These are phyloP conservation scores for Plecotus auritus DNA, from an alignment of 2,113 vertebrate genomes.

Conservation along the genomic window DNA sequence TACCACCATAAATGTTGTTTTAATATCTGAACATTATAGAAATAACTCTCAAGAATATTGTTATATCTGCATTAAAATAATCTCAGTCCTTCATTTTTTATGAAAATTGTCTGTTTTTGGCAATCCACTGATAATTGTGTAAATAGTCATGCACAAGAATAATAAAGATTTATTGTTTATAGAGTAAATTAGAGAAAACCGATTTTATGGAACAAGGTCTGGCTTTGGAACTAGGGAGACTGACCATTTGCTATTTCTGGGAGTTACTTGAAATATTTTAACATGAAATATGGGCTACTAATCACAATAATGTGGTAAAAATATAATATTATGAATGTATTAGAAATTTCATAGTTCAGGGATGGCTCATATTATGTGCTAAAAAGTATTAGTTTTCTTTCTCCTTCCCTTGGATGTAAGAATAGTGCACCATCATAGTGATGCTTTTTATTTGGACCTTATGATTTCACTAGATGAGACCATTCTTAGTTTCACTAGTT, in stretches of 20 bases:
- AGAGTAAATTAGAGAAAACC: neutral
- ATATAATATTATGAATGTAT: neutral
- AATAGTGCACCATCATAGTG: neutral
- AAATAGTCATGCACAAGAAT: neutral
- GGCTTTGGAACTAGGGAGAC: neutral
- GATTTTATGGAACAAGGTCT: neutral
- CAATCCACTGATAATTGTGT: neutral
- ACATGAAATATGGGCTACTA: neutral
- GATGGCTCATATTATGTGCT: neutral
- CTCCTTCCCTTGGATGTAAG: neutral
- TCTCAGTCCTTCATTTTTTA: neutral
- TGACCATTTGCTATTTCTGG: neutral
- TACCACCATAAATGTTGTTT: neutral
- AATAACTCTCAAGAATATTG: slow-evolving; percentile 3
- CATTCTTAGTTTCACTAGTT: neutral
- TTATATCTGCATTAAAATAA: neutral
- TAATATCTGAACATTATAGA: neutral
- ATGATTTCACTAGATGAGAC: neutral
- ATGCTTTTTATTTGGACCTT: neutral
- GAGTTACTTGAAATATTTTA: neutral
- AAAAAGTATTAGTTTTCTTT: neutral
- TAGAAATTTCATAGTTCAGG: neutral
- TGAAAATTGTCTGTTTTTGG: neutral
- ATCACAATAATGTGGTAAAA: neutral
- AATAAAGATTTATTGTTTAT: neutral